phyloP scores from a whole-genome alignment of 37 sponge, comb jelly and placozoan genomes.

The Spongia lamella region DNA sequence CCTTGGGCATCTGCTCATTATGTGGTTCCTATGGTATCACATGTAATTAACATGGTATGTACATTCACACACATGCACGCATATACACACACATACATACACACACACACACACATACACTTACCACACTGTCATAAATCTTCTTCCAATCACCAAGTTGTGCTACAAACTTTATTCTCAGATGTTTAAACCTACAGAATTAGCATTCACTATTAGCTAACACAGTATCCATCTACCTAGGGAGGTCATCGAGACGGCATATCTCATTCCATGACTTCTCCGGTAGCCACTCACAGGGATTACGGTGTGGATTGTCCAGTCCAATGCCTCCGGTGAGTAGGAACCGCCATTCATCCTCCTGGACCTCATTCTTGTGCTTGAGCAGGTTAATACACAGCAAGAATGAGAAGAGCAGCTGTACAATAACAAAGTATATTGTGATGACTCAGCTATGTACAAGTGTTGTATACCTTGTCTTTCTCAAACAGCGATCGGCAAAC shows the following conservation, averaged over 20 bases:
- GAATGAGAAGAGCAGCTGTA: constrained; percentile 88
- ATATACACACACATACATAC: too few species aligned
- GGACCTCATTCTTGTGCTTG: constrained; percentile 64
- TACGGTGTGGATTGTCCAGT: constrained; percentile 94
- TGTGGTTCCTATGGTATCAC: constrained; percentile 70
- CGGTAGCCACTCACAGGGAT: constrained; percentile 91
- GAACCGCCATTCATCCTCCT: constrained; percentile 94
- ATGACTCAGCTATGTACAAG: not conserved
- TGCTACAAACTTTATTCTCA: constrained; percentile 48
- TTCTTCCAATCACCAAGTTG: constrained; percentile 70
- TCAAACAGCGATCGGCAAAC: constrained; percentile 98
- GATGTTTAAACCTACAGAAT: constrained; percentile 74
- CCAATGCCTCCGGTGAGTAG: constrained; percentile 98
- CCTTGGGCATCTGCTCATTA: constrained; percentile 56
- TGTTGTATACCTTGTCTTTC: constrained; percentile 89
- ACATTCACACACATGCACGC: too few species aligned
- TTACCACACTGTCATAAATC: constrained; percentile 36
- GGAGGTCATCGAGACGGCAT: constrained; percentile 61
- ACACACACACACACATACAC: constrained; percentile 6
- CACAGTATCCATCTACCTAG: not conserved
- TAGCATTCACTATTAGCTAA: not conserved
- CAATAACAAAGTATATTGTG: too few species aligned
- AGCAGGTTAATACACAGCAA: constrained; percentile 89
- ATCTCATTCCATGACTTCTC: constrained; percentile 97
- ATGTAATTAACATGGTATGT: not conserved